Percentiles rank a stretch among this genome's conserved stretches.
phyloP scores from a whole-genome alignment of 2,797 vertebrate genomes.

The Sebastes goodei region DNA sequence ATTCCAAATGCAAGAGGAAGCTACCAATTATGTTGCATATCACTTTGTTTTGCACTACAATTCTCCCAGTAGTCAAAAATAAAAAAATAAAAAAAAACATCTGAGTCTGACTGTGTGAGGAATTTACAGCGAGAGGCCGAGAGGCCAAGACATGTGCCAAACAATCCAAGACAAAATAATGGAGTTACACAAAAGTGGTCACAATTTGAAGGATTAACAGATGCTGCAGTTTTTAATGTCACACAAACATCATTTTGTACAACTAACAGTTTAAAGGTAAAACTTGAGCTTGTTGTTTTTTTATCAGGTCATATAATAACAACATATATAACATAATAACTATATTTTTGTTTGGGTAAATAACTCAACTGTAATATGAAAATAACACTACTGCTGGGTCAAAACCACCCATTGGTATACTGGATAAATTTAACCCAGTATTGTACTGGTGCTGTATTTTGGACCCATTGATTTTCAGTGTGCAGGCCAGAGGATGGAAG shows the following conservation, averaged over 20 bases:
- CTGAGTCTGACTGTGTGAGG: neutral
- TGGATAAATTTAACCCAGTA: neutral
- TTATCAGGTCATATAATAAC: neutral
- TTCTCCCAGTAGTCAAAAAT: neutral
- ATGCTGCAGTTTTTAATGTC: neutral
- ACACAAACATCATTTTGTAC: neutral
- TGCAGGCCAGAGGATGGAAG: neutral
- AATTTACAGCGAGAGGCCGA: neutral
- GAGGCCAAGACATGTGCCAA: neutral
- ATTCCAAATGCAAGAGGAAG: neutral
- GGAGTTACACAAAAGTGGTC: neutral
- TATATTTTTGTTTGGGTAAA: neutral
- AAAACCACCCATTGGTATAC: neutral
- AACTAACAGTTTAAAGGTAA: neutral
- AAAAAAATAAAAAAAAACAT: neutral
- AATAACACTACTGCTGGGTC: neutral
- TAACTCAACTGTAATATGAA: neutral
- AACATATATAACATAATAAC: neutral
- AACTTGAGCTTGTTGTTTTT: neutral
- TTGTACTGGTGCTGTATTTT: neutral
- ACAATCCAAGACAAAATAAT: neutral
- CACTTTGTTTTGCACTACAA: neutral
- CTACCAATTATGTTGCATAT: too few relatives aligned
- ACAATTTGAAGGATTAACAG: neutral
- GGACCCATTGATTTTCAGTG: neutral